Evolutionary conservation across 2,888 invertebrate genomes (phyloP), one percentile per base, ranked within the genome.

Genomic region (Pseudeuparius sepicola): DNA sequence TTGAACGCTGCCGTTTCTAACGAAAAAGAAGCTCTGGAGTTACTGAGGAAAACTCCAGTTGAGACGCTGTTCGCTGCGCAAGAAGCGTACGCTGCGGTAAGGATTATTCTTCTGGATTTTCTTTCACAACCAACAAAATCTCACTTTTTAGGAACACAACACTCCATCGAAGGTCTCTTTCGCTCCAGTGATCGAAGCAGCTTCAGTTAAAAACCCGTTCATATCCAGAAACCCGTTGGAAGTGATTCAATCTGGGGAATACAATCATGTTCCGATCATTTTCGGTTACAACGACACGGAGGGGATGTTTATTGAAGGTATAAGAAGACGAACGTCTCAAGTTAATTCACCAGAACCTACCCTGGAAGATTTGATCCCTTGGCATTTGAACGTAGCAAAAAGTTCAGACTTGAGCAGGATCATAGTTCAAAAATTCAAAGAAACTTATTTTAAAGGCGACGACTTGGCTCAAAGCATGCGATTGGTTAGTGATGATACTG

Each of bases 31-130:
- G 48, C 52, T 2, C 49, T 63, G n/a, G 49, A 54, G 5, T 55
- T 58, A 46, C 46, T 68, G 9, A 53, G 50, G 14, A 52, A 49
- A 2, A 46, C 60, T 4, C 55, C 61, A 25, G 51, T 56, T 0
- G 52, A 55, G 37, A 51, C 46, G 20, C 50, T 67, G 49, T 45
- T 53, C 7, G 52, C 56, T 24, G 52, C 59, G 11, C 56, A 58
- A 20, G 42, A 62, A 6, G 44, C 15, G 4, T 39, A 30, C 28
- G 5, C 31, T 4, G 18, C 24, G 18, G 42, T 41, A 36, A 39
- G 17, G 16, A 31, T 10, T 10, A 25, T 9, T 25, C 11, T 25
- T 25, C 6, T n/a, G n/a, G n/a, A n/a, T n/a, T n/a, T n/a, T n/a
- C n/a, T n/a, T n/a, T n/a, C n/a, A n/a, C n/a, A n/a, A n/a, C n/a